phyloP scores from a whole-genome alignment of 2,888 invertebrate genomes.

The Balanococcus diminutus region DNA sequence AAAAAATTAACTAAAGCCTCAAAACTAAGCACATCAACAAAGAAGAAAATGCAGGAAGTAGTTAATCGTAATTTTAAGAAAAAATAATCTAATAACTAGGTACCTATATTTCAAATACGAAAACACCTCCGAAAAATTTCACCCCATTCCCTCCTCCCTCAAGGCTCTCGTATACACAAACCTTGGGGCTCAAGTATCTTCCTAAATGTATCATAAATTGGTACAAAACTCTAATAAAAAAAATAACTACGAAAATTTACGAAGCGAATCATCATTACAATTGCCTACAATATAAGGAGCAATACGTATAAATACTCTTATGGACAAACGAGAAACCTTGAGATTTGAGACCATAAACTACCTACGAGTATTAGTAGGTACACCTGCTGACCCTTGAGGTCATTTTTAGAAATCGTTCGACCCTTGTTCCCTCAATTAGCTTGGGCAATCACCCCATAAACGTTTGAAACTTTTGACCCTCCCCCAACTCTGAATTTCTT shows the following conservation, averaged over 20 bases:
- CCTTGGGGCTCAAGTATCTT: not conserved
- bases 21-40: no score
- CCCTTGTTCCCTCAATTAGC: not conserved
- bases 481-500: not conserved
- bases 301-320: not conserved
- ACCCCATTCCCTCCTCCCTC: not conserved
- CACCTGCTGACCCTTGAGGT: conserved; percentile 7
- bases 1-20: no score
- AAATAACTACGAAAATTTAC: not conserved
- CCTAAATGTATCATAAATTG: not conserved
- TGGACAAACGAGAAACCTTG: not conserved
- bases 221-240: not conserved
- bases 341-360: not conserved
- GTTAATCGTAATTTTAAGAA: no score
- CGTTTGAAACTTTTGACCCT: not conserved
- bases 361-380: not conserved
- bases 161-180: not conserved
- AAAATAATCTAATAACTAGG: no score
- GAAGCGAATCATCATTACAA: not conserved
- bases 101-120: no score
- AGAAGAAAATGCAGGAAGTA: no score
- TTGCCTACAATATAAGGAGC: not conserved
- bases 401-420: not conserved
- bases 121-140: no score
- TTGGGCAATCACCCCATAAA: not conserved